Evolutionary conservation across 1,140 invertebrate species (phyloP), one percentile per base, ranked within the genome.

Genomic region (Triops cancriformis): DNA sequence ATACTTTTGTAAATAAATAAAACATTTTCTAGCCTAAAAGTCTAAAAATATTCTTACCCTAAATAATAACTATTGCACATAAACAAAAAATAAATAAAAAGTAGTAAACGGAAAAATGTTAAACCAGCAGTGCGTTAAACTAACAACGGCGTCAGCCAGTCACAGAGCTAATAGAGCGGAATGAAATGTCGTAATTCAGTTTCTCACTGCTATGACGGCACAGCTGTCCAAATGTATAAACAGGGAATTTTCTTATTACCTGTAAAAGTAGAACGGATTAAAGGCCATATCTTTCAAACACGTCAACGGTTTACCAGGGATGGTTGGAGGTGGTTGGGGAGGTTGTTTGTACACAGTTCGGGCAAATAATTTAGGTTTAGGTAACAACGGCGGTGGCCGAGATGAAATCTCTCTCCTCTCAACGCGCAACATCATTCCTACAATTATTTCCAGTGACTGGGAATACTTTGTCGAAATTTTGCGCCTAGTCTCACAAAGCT

Each of bases 211-310:
- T 64, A n/a, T 5, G 10, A 51, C 45, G n/a, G 45, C 12, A 64
- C 51, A 23, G 6, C 7, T 64, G 51, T 64, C 18, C 14, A 0
- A 1, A 12, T 64, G 18, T 64, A n/a, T 64, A n/a, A n/a, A 64
- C 31, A 37, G 31, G 31, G 51, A 64, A n/a, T 64, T 64, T 64
- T 64, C 9, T 64, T 64, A n/a, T 64, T 64, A 80, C 41, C 83
- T 78, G 79, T 83, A 79, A 23, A 78, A 73, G 74, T 78, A 79
- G 74, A 79, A 80, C 14, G 78, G 78, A 73, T 79, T 79, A 28
- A 73, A 64, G 23, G 78, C 78, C 78, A 79, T 73, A 73, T 79
- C 78, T 26, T 76, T 76, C n/a, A 76, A 41, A 41, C 78, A 79
- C 45, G 78, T 79, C 28, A 79, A 73, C 26, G 78, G 78, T 45